A percentile compares a stretch with the other conserved stretches of the same genome.
These are phyloP conservation scores for Gadus chalcogrammus DNA, from an alignment of 2,113 vertebrate genomes.

Conservation along the genomic window DNA sequence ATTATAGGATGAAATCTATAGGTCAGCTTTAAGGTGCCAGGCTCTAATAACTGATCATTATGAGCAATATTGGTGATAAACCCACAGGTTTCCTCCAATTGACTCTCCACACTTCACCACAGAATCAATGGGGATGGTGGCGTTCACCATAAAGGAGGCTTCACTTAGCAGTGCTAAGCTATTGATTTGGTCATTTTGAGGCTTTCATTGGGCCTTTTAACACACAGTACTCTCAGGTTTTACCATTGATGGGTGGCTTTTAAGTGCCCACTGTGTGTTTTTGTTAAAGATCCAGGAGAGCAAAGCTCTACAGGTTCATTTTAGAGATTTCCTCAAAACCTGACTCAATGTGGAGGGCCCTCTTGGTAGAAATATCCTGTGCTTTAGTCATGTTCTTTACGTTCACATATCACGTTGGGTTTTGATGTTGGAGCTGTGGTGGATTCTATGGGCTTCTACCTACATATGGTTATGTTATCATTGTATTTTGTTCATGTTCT, in stretches of 20 bases:
- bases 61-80: conserved; percentile 34
- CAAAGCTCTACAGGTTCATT: background rate
- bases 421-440: too few species aligned
- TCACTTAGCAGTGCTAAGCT: conserved; percentile 11
- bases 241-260: conserved; percentile 53
- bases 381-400: too few species aligned
- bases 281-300: too few species aligned
- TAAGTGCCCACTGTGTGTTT: background rate
- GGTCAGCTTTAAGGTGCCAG: conserved; percentile 26
- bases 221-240: conserved; percentile 37
- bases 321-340: conserved; percentile 29
- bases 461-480: too few species aligned
- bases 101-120: conserved; percentile 31
- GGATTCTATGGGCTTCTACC: too few species aligned
- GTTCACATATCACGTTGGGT: too few species aligned
- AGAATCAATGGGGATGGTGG: conserved; percentile 38
- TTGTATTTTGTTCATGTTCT: too few species aligned
- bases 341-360: conserved; percentile 27
- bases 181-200: conserved; percentile 47
- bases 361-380: too few species aligned
- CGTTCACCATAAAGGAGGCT: conserved; percentile 20
- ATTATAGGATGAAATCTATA: conserved; percentile 21
- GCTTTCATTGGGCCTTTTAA: conserved; percentile 44
- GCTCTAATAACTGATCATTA: conserved; percentile 31
- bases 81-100: conserved; percentile 43